These are phyloP conservation scores for Mythimna loreyi DNA, from an alignment of 2,888 invertebrate species.

Conservation along the genomic window DNA sequence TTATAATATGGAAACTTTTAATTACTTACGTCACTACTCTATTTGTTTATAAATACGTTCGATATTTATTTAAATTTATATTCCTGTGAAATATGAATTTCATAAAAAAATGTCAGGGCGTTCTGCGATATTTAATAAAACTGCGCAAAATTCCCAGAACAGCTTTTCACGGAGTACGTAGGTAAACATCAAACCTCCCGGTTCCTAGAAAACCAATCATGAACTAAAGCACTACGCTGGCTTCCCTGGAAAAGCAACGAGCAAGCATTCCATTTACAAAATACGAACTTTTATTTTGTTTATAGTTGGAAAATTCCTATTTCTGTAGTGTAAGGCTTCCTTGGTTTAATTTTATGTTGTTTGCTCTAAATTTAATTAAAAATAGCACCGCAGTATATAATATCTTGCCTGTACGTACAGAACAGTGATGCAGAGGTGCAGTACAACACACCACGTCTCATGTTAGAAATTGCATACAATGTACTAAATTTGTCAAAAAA, in stretches of 20 bases:
- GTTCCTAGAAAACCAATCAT: slow-evolving; percentile 47
- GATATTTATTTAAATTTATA: not conserved
- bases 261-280: slow-evolving; percentile 30
- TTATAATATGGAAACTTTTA: no score
- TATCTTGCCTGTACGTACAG: not conserved
- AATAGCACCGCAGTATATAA: not conserved
- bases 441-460: not conserved
- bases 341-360: not conserved
- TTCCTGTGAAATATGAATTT: not conserved
- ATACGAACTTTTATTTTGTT: slow-evolving; percentile 21
- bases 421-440: not conserved
- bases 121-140: slow-evolving; percentile 2
- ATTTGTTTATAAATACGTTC: not conserved
- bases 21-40: no score
- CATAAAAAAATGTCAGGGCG: not conserved
- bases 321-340: slow-evolving; percentile 8
- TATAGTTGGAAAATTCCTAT: slow-evolving; percentile 1
- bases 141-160: slow-evolving; percentile 30
- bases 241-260: slow-evolving; percentile 15
- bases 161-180: slow-evolving; percentile 5
- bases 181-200: slow-evolving; percentile 23
- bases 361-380: slow-evolving; percentile 12
- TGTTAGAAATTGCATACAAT: not conserved
- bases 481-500: no score
- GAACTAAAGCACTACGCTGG: slow-evolving; percentile 1